Evolutionary conservation across 2,888 invertebrate species (phyloP).

Genomic region (Ceraclea dissimilis): DNA sequence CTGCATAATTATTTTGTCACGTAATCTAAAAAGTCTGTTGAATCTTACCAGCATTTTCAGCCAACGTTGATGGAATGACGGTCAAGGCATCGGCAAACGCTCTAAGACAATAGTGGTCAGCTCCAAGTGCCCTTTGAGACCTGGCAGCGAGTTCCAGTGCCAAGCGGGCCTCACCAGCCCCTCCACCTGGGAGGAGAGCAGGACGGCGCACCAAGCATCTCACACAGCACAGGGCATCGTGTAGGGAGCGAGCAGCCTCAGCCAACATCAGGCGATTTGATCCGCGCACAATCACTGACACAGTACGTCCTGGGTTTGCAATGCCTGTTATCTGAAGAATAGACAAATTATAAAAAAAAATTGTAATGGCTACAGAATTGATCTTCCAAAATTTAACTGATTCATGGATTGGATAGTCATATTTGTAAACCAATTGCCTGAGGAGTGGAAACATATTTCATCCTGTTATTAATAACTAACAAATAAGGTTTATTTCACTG

Average conservation of each 20-base stretch:
- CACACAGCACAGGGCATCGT: slow-evolving; percentile 86
- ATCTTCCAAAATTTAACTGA: background rate
- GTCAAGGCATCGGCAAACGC: slow-evolving; percentile 96
- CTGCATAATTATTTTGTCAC: no score
- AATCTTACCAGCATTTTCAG: slow-evolving; percentile 41
- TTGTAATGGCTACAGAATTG: background rate
- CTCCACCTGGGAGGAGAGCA: slow-evolving; percentile 91
- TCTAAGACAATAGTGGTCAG: slow-evolving; percentile 91
- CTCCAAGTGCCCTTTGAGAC: slow-evolving; percentile 79
- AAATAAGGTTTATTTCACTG: no score
- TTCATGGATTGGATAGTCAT: no score
- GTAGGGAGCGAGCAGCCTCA: slow-evolving; percentile 85
- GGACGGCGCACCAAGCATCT: slow-evolving; percentile 93
- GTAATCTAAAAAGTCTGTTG: no score
- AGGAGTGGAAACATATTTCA: no score
- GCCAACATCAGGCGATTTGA: slow-evolving; percentile 82
- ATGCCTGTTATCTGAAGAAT: slow-evolving; percentile 70
- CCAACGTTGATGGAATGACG: slow-evolving; percentile 48
- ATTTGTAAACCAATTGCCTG: no score
- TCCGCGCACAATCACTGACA: slow-evolving; percentile 84
- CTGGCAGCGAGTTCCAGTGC: slow-evolving; percentile 74
- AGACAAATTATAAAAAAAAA: background rate
- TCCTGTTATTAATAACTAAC: no score
- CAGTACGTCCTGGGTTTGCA: slow-evolving; percentile 79
- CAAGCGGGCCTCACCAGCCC: slow-evolving; percentile 95